Evolutionary conservation across 2,888 invertebrate genomes (phyloP), one percentile per base, ranked within the genome.

Genomic region (Agonopterix alstromeriana): DNA sequence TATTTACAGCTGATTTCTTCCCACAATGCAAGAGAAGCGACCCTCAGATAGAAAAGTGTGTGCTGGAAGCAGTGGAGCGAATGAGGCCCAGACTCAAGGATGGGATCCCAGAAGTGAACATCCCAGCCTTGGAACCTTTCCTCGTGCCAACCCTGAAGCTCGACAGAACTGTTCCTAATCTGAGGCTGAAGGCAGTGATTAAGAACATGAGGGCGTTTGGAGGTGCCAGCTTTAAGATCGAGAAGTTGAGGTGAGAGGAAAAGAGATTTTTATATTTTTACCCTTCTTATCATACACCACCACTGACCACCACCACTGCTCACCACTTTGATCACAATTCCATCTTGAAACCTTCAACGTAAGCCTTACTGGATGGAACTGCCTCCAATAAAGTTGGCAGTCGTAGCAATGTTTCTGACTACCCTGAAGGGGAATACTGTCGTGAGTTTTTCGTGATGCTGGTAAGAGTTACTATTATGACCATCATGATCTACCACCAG

Each of bases 111-210:
- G 92, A 92, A 63, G 75, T 94, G 3, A 88, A 89, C 52, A 89
- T 94, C 14, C 94, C 94, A 1, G 77, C 92, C 0, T 80, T 93
- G 54, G 94, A 95, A 53, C 95, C 95, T 0, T 89, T 95, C 54
- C 78, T 73, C 8, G 84, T 95, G 10, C 93, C 94, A 0, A 90
- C 92, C 47, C 82, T 94, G 52, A 91, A 91, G 58, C 90, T 95
- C 55, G 92, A 92, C 69, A 91, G 94, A 60, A 91, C 92, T 0
- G 88, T 92, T 7, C 92, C 94, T 1, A 91, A 93, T n/a, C 90
- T 95, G 14, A 90, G 90, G 52, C 68, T 95, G 10, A 92, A 92
- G 57, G 94, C 94, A 0, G 90, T 89, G 0, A 90, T 93, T 53
- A 92, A 78, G 51, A 90, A 95, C 54, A 90, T 94, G 46, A 89